phyloP scores from a whole-genome alignment of 2,888 invertebrate species.

The Danaus chrysippus region DNA sequence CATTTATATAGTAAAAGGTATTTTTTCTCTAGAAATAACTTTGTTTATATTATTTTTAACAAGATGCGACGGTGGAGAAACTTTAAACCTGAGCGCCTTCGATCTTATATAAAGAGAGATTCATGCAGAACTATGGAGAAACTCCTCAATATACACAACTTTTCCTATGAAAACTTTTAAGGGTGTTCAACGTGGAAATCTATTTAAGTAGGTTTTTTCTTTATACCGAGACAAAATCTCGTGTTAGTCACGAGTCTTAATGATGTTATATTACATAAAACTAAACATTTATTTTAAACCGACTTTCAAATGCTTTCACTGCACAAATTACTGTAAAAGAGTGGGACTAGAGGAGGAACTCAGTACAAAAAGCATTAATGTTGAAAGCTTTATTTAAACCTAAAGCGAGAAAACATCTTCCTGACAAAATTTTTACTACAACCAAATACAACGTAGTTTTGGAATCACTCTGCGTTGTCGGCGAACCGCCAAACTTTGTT shows the following conservation, averaged over 20 bases:
- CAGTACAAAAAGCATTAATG: not conserved
- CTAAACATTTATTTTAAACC: constrained; percentile 14
- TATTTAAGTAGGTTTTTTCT: constrained; percentile 43
- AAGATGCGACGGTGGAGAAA: constrained; percentile 15
- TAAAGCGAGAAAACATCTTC: not conserved
- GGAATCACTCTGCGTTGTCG: constrained; percentile 37
- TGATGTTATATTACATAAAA: constrained; percentile 42
- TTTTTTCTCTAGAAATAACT: not conserved
- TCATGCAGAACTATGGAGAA: constrained; percentile 34
- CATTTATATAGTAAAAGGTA: not conserved
- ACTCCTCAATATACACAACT: constrained; percentile 45
- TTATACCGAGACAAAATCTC: not conserved
- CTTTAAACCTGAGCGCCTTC: constrained; percentile 20
- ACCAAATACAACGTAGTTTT: constrained; percentile 35
- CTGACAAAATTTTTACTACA: constrained; percentile 29
- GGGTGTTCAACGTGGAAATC: constrained; percentile 51
- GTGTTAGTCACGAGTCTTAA: constrained; percentile 37
- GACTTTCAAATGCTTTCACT: not conserved
- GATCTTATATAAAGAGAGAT: constrained; percentile 25
- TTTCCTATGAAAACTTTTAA: constrained; percentile 61
- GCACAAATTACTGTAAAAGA: not conserved
- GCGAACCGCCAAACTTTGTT: constrained; percentile 52
- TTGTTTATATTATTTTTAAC: constrained; percentile 13
- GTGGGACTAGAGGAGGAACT: not conserved
- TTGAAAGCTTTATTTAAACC: constrained; percentile 4